Evolutionary conservation across 2,888 invertebrate species (phyloP).

Genomic region (Tiliacea aurago): DNA sequence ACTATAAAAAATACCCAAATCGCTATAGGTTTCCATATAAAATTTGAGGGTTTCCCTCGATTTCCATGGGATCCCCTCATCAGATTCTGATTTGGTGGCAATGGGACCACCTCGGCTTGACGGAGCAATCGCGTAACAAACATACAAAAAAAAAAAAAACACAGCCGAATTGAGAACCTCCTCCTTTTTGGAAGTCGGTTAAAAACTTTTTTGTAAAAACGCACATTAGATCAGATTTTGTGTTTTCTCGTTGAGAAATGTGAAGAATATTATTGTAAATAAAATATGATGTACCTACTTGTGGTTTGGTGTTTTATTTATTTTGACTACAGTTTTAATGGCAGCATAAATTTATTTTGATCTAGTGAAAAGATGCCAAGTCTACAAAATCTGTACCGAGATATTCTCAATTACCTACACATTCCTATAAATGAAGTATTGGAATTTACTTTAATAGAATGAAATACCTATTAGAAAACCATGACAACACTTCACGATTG

Average conservation of each 20-base stretch:
- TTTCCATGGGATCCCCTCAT: too few relatives aligned
- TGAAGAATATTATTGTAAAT: conserved; percentile 16
- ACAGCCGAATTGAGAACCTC: too few relatives aligned
- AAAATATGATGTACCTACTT: conserved; percentile 45
- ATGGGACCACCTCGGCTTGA: too few relatives aligned
- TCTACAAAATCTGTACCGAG: conserved; percentile 45
- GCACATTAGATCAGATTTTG: not conserved
- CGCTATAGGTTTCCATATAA: too few relatives aligned
- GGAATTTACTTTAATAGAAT: conserved; percentile 6
- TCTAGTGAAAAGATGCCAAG: conserved; percentile 56
- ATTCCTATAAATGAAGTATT: conserved; percentile 29
- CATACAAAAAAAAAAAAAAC: too few relatives aligned
- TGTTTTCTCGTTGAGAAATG: conserved; percentile 11
- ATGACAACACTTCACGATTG: not conserved
- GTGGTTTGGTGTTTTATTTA: conserved; percentile 48
- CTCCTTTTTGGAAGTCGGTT: too few relatives aligned
- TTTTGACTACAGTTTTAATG: conserved; percentile 45
- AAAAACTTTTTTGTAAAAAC: not conserved
- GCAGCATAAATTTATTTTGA: conserved; percentile 42
- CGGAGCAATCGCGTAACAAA: too few relatives aligned
- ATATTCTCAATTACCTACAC: conserved; percentile 45
- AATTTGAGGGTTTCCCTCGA: too few relatives aligned
- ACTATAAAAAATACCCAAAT: too few relatives aligned
- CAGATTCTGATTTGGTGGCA: too few relatives aligned
- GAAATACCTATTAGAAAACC: not conserved